Evolutionary conservation across 2,113 vertebrate species (phyloP), one percentile per base, ranked within the genome.

Genomic region (Pipa parva): DNA sequence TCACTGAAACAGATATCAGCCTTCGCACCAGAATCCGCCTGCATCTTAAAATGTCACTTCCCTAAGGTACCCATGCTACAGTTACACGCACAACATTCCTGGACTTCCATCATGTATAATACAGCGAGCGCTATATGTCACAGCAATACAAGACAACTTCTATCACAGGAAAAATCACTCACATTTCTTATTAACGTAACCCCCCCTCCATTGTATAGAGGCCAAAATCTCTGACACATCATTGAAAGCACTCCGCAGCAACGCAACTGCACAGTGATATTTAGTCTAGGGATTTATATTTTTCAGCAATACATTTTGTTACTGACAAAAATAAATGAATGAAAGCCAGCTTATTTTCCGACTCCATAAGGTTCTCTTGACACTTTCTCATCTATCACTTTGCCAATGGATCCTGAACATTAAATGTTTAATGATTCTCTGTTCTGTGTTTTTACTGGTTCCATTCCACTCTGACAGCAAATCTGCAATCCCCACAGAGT

Each of bases 401-500:
- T 31, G 48, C 57, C 57, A 42, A 60, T 60, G 58, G 48, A 69
- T 69, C 26, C 45, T 50, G 65, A 51, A 28, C 57, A 69, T 60
- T 69, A 60, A 69, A 60, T 69, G 66, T 69, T 69, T 69, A 69
- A 69, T 69, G 66, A 69, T 61, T 69, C 57, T 59, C 26, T n/a
- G 10, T 51, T 69, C 57, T 42, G 31, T 60, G 65, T 69, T 69
- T 69, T 59, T 39, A 60, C 48, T 52, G 57, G 65, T 60, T 69
- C 46, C 48, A 60, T 60, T 52, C 18, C 17, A 54, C 57, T 39
- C 57, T 69, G 66, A 69, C 48, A 69, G 66, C 66, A 52, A n/a
- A 52, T 54, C 48, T 24, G 31, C 33, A 28, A 45, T 69, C 66
- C 58, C 66, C 15, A 5, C 18, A 27, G 65, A 69, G 48, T 18